Conservation (phyloP, 2,888 invertebrate genomes). For the Macropis europaea region DNA sequence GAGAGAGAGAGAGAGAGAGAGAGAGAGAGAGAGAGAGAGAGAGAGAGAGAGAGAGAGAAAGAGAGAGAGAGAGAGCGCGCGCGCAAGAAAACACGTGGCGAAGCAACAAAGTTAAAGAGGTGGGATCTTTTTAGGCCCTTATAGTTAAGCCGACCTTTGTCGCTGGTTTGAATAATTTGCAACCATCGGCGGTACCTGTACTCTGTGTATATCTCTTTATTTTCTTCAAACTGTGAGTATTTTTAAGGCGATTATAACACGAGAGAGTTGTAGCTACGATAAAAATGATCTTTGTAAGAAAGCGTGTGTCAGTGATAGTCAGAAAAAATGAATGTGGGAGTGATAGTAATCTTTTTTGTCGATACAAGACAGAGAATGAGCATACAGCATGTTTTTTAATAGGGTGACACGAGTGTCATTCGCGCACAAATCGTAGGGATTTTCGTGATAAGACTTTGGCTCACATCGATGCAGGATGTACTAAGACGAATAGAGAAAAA, state of each 20-base stretch:
- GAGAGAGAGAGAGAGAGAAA: conserved; percentile 3
- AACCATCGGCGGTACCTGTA: conserved; percentile 71
- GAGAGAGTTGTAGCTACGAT: conserved; percentile 40
- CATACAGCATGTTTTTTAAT: conserved; percentile 48
- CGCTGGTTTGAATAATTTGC: conserved; percentile 62
- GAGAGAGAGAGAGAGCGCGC: not conserved
- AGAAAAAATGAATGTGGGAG: conserved; percentile 49
- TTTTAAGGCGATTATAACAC: conserved; percentile 63
- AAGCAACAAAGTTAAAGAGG: conserved; percentile 29
- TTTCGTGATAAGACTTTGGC: conserved; percentile 26
- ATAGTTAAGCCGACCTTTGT: conserved; percentile 65
- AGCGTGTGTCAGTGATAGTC: conserved; percentile 47
- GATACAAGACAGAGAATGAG: conserved; percentile 43
- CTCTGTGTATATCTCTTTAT: conserved; percentile 70
- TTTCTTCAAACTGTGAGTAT: conserved; percentile 67
- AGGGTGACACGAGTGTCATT: conserved; percentile 56
- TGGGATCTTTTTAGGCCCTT: conserved; percentile 62
- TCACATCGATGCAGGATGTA: conserved; percentile 17
- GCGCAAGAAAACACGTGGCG: conserved; percentile 24
- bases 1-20: conserved; percentile 8
- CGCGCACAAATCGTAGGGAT: conserved; percentile 56
- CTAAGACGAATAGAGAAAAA: not conserved
- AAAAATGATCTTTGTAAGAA: conserved; percentile 47
- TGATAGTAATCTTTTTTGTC: conserved; percentile 51
- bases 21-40: conserved; percentile 1